Evolutionary conservation across 2,888 invertebrate genomes (phyloP).

Genomic region (Deilephila elpenor): DNA sequence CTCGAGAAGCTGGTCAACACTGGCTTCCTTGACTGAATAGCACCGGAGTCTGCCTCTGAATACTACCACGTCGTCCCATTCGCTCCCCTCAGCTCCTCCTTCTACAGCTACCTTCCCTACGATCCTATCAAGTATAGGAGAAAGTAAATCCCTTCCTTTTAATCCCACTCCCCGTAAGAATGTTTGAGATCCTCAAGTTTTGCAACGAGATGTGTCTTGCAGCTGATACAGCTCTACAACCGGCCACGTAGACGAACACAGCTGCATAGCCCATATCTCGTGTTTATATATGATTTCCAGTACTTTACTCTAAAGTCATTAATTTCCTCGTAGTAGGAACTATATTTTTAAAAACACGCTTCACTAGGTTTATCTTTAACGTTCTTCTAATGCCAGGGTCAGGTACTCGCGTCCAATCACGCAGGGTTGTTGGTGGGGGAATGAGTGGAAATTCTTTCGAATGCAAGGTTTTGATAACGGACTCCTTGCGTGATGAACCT

Average conservation of each 20-base stretch:
- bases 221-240: conserved; percentile 57
- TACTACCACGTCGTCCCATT: conserved; percentile 88
- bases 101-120: conserved; percentile 88
- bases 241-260: conserved; percentile 76
- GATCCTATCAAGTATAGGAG: conserved; percentile 81
- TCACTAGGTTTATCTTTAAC: conserved; percentile 35
- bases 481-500: conserved; percentile 59
- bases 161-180: conserved; percentile 57
- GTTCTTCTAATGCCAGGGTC: conserved; percentile 48
- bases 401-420: conserved; percentile 72
- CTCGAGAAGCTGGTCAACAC: conserved; percentile 97
- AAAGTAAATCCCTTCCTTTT: conserved; percentile 58
- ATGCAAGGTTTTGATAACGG: conserved; percentile 17
- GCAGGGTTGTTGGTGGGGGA: conserved; percentile 39
- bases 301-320: conserved; percentile 35
- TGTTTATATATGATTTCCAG: conserved; percentile 31
- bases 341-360: conserved; percentile 69
- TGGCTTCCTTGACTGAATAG: conserved; percentile 96
- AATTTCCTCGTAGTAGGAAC: conserved; percentile 43
- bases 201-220: conserved; percentile 45
- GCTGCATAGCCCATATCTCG: conserved; percentile 52
- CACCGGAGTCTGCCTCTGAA: conserved; percentile 89
- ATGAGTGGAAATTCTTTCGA: conserved; percentile 35
- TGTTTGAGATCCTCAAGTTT: conserved; percentile 41
- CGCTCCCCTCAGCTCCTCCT: conserved; percentile 89